These are phyloP conservation scores for Phyto melanocephala DNA, from an alignment of 2,888 invertebrate species.

Conservation along the genomic window DNA sequence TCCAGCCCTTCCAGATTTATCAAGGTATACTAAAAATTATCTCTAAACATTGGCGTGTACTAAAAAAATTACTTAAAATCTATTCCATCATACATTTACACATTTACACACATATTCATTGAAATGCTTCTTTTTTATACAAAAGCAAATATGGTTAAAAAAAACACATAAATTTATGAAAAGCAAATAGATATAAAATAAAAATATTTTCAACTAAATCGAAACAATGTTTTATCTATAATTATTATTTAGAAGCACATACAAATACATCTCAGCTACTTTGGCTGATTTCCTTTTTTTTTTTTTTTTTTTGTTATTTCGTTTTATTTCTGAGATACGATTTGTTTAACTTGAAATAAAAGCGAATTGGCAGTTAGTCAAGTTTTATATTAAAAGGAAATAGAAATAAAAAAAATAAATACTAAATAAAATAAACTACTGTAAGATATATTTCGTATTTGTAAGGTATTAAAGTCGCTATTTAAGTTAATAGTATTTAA, in stretches of 20 bases:
- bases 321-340: background rate
- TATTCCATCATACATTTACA: background rate
- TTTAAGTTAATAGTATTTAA: background rate
- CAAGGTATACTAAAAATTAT: too few species aligned
- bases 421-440: too few species aligned
- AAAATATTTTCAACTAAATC: constrained; percentile 14
- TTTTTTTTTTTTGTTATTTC: background rate
- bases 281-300: background rate
- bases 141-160: too few species aligned
- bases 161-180: constrained; percentile 1
- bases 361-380: constrained; percentile 76
- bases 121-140: background rate
- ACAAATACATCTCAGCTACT: background rate
- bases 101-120: background rate
- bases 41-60: background rate
- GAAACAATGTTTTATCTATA: constrained; percentile 3
- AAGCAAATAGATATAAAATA: constrained; percentile 37
- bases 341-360: constrained; percentile 62
- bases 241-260: background rate
- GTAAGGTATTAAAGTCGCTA: constrained; percentile 12
- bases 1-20: too few species aligned
- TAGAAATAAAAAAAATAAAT: background rate
- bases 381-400: constrained; percentile 56
- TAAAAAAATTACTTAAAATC: background rate
- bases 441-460: too few species aligned